Conservation (phyloP, 2,113 vertebrate species). For the Muntiacus reevesi region DNA sequence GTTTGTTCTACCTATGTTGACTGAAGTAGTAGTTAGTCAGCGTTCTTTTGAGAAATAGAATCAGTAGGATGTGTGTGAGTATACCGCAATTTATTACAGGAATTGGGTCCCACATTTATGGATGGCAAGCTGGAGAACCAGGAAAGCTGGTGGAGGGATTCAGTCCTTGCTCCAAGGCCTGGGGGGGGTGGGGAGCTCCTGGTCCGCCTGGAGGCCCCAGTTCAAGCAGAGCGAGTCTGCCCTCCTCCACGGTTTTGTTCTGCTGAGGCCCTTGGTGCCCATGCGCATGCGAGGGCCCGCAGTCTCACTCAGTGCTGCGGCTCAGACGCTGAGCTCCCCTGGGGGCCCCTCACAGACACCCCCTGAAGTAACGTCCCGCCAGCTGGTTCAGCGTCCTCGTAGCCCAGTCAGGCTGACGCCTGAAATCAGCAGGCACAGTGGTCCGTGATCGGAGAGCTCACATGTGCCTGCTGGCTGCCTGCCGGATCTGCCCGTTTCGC, state of each 20-base stretch:
- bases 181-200: background rate
- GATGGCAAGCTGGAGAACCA: background rate
- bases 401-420: background rate
- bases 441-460: fast-evolving
- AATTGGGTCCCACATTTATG: background rate
- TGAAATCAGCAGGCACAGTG: fast-evolving
- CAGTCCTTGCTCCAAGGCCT: background rate
- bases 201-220: background rate
- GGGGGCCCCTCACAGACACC: background rate
- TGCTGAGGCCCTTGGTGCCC: background rate
- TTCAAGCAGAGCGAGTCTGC: background rate
- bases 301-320: fast-evolving
- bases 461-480: background rate
- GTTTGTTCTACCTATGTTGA: background rate
- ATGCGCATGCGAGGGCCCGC: no score
- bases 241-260: background rate
- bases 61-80: no score
- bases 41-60: background rate
- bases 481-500: fast-evolving
- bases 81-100: fast-evolving
- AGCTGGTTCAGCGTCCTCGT: background rate
- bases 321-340: background rate
- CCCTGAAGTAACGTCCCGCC: no score
- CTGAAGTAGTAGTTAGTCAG: no score
- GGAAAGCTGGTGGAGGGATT: background rate